These are phyloP conservation scores for Petroica traversi DNA, from an alignment of 2,113 vertebrate species.

Conservation along the genomic window DNA sequence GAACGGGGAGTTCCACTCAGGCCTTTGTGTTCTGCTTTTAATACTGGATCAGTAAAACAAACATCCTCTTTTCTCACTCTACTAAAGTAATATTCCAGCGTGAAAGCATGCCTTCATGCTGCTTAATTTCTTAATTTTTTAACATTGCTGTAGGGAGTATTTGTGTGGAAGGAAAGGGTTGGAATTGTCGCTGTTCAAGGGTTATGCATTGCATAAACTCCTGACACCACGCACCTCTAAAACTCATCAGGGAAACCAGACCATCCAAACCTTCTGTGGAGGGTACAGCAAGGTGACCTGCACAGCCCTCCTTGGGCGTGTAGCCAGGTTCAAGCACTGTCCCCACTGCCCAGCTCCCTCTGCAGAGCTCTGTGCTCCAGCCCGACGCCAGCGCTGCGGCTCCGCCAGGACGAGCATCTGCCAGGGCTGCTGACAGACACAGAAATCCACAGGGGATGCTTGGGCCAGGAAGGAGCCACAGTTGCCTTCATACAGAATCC, in stretches of 20 bases:
- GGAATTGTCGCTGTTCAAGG: not conserved
- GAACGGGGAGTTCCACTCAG: not conserved
- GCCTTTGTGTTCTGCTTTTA: not conserved
- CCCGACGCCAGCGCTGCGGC: rapidly evolving
- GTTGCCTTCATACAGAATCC: not conserved
- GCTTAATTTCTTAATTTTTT: not conserved
- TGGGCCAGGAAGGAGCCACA: not conserved
- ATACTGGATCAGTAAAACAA: not conserved
- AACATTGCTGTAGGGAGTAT: not conserved
- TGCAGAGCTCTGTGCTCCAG: not conserved
- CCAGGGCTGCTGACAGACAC: rapidly evolving
- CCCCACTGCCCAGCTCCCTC: not conserved
- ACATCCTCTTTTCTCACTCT: not conserved
- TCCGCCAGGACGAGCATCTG: no score
- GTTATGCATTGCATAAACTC: not conserved
- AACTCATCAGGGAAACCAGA: not conserved
- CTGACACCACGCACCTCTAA: not conserved
- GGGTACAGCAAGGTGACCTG: not conserved
- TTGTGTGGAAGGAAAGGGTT: not conserved
- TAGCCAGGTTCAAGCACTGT: not conserved
- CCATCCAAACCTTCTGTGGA: rapidly evolving
- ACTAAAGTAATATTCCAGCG: not conserved
- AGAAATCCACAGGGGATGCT: not conserved
- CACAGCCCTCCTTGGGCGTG: rapidly evolving
- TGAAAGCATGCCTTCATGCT: not conserved